Percentiles rank a stretch among this genome's conserved stretches.
phyloP scores from a whole-genome alignment of 2,113 vertebrate genomes.

The Odontophorus gujanensis region DNA sequence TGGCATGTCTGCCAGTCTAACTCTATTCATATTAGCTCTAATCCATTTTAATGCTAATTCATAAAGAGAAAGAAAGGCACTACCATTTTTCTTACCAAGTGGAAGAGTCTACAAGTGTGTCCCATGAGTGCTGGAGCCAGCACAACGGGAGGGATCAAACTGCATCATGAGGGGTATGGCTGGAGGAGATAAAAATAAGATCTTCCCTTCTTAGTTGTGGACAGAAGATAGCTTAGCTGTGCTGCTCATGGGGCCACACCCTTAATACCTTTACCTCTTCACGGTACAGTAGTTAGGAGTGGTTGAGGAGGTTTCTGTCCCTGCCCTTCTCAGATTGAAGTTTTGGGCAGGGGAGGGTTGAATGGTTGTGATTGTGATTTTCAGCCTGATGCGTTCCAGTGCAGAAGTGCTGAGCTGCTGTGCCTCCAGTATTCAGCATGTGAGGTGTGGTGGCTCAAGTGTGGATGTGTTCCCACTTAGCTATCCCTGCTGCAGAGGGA shows the following conservation, averaged over 20 bases:
- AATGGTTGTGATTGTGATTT: not conserved
- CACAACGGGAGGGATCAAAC: not conserved
- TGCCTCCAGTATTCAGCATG: not conserved
- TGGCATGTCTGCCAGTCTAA: not conserved
- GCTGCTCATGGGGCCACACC: not conserved
- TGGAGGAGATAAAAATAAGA: not conserved
- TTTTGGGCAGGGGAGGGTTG: not conserved
- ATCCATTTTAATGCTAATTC: not conserved
- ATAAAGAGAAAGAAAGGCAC: not conserved
- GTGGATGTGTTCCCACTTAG: accelerated
- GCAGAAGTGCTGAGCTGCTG: not conserved
- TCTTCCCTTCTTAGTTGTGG: not conserved
- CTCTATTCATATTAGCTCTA: not conserved
- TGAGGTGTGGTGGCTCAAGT: accelerated
- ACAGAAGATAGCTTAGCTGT: not conserved
- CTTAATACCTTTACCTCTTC: not conserved
- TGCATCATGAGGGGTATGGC: not conserved
- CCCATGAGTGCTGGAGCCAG: not conserved
- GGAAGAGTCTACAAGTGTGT: not conserved
- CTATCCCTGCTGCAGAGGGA: not conserved
- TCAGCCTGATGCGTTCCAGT: not conserved
- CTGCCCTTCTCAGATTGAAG: not conserved
- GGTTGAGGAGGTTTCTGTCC: not conserved
- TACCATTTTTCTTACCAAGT: not conserved
- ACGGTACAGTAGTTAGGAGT: not conserved